phyloP scores from a whole-genome alignment of 2,888 invertebrate species.

The Lathronympha strigana region DNA sequence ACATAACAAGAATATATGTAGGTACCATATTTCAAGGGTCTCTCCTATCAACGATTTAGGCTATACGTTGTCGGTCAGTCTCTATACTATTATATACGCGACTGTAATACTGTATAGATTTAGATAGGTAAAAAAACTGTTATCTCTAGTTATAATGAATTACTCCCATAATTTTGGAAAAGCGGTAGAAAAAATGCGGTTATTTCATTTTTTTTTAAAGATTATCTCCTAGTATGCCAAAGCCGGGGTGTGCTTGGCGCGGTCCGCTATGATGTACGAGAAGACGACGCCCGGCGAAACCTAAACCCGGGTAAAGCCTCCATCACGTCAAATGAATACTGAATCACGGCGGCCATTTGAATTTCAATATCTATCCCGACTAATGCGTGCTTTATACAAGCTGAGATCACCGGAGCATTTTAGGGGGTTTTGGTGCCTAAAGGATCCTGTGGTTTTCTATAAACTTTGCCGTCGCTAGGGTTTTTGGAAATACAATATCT shows the following conservation, averaged over 20 bases:
- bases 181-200: too few species aligned
- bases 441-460: neutral
- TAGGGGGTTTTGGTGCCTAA: slow-evolving; percentile 18
- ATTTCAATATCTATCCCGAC: slow-evolving; percentile 79
- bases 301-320: slow-evolving; percentile 82
- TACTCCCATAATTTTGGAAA: too few species aligned
- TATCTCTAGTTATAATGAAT: too few species aligned
- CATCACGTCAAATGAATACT: slow-evolving; percentile 84
- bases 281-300: slow-evolving; percentile 83
- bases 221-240: slow-evolving; percentile 48
- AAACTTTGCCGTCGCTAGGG: neutral
- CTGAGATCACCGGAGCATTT: slow-evolving; percentile 37
- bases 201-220: neutral
- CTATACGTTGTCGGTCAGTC: too few species aligned
- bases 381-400: slow-evolving; percentile 56
- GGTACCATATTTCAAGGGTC: too few species aligned
- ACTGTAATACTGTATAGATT: too few species aligned
- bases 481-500: neutral
- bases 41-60: too few species aligned
- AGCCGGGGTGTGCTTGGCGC: slow-evolving; percentile 62
- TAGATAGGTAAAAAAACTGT: too few species aligned
- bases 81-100: too few species aligned
- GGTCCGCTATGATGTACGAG: slow-evolving; percentile 82
- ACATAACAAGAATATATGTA: too few species aligned
- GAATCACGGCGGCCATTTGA: slow-evolving; percentile 81